Evolutionary conservation across 2,113 vertebrate genomes (phyloP).

Genomic region (Ammodytes dubius): DNA sequence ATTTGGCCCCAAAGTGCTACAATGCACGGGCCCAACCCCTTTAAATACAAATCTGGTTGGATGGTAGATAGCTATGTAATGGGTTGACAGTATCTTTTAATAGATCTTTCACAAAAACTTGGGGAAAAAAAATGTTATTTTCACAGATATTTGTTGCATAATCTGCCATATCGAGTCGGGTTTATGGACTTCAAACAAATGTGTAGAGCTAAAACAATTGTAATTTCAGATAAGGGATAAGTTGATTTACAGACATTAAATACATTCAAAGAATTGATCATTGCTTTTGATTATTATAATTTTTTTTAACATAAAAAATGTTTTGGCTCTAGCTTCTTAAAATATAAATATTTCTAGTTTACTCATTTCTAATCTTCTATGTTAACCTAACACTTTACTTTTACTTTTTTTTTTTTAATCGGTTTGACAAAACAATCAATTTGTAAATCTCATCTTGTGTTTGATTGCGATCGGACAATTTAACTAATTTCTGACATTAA

Average conservation of each 20-base stretch:
- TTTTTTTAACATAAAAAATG: no score
- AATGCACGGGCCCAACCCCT: background rate
- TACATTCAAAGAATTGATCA: no score
- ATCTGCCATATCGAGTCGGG: background rate
- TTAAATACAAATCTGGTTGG: slow-evolving; percentile 4
- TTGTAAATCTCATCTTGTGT: background rate
- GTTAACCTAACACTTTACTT: background rate
- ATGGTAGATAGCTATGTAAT: background rate
- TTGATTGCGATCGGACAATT: background rate
- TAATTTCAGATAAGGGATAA: background rate
- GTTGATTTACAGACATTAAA: background rate
- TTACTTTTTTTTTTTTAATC: no score
- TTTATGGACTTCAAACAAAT: background rate
- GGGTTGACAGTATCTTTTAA: background rate
- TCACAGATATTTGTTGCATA: background rate
- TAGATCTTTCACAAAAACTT: background rate
- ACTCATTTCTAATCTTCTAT: background rate
- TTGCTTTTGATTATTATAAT: no score
- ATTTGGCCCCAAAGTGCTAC: slow-evolving; percentile 34
- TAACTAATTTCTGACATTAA: no score
- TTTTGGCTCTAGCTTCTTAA: background rate
- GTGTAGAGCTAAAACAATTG: background rate
- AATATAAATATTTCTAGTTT: background rate
- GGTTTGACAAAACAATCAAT: background rate
- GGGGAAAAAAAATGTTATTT: background rate